Conservation (phyloP, 2,888 invertebrate genomes). For the Cheilosia soror region DNA sequence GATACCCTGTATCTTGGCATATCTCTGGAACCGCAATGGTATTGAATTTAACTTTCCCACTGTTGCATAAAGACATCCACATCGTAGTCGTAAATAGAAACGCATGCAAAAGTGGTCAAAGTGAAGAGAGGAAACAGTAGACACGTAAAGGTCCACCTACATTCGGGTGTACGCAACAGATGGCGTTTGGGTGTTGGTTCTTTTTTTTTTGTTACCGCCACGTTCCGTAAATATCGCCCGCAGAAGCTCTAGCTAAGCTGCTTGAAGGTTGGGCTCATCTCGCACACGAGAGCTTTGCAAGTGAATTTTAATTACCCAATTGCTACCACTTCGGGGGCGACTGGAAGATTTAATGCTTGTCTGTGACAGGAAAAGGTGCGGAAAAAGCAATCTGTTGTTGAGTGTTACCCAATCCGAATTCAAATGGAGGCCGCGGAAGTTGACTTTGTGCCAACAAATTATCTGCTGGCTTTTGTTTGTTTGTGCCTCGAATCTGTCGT, state of each 20-base stretch:
- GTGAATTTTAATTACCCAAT: conserved; percentile 58
- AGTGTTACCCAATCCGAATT: conserved; percentile 53
- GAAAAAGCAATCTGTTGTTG: conserved; percentile 35
- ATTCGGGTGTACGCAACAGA: neutral
- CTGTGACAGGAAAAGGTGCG: conserved; percentile 67
- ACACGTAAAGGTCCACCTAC: conserved; percentile 5
- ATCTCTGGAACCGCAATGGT: conserved; percentile 52
- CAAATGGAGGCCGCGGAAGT: conserved; percentile 57
- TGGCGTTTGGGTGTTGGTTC: conserved; percentile 5
- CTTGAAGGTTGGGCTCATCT: conserved; percentile 33
- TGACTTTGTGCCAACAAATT: conserved; percentile 61
- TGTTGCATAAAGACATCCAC: conserved; percentile 33
- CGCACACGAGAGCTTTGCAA: neutral
- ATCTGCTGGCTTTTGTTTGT: conserved; percentile 35
- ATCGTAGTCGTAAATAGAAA: conserved; percentile 6
- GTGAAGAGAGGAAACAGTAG: neutral
- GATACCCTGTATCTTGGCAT: conserved; percentile 18
- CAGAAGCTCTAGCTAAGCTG: conserved; percentile 3
- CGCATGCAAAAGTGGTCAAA: neutral
- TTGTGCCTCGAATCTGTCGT: conserved; percentile 18
- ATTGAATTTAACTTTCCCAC: conserved; percentile 51
- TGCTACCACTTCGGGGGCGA: conserved; percentile 22
- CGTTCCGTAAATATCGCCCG: neutral
- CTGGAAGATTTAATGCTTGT: conserved; percentile 29
- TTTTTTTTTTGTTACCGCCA: neutral